Evolutionary conservation across 2,888 invertebrate genomes (phyloP).

Genomic region (Rhagonycha fulva): DNA sequence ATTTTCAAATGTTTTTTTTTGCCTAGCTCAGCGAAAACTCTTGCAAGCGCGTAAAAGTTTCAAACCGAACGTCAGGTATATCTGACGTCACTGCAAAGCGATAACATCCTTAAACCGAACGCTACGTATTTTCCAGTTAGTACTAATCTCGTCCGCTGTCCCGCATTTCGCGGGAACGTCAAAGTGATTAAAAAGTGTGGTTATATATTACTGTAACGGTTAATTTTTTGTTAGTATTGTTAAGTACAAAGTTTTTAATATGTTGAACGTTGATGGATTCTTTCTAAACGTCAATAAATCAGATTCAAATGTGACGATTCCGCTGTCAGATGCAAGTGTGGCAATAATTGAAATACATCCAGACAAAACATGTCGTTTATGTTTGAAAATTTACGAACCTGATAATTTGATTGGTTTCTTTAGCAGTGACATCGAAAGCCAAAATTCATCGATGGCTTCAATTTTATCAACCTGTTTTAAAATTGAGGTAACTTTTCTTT

Average conservation of each 20-base stretch:
- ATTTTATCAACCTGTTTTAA: slow-evolving; percentile 6
- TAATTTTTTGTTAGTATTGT: too few species aligned
- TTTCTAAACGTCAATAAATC: slow-evolving; percentile 1
- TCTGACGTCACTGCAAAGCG: too few species aligned
- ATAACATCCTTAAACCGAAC: too few species aligned
- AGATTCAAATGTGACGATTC: not conserved
- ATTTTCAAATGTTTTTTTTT: too few species aligned
- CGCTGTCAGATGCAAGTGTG: not conserved
- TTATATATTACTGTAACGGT: too few species aligned
- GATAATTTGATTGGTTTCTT: slow-evolving; percentile 1
- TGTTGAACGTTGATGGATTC: slow-evolving; percentile 9
- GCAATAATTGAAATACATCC: not conserved
- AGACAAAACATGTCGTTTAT: slow-evolving; percentile 8
- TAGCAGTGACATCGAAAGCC: not conserved
- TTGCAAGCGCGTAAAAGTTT: too few species aligned
- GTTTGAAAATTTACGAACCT: slow-evolving; percentile 1
- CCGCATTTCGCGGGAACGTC: too few species aligned
- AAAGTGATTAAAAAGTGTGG: too few species aligned
- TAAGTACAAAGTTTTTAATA: not conserved
- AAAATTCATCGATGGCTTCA: not conserved
- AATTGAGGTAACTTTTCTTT: not conserved
- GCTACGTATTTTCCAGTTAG: too few species aligned
- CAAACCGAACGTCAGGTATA: too few species aligned
- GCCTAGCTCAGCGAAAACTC: too few species aligned
- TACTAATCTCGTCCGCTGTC: too few species aligned